Base-by-base conservation (phyloP, 2,888 invertebrate genomes). In the Eupithecia centaureata region DNA sequence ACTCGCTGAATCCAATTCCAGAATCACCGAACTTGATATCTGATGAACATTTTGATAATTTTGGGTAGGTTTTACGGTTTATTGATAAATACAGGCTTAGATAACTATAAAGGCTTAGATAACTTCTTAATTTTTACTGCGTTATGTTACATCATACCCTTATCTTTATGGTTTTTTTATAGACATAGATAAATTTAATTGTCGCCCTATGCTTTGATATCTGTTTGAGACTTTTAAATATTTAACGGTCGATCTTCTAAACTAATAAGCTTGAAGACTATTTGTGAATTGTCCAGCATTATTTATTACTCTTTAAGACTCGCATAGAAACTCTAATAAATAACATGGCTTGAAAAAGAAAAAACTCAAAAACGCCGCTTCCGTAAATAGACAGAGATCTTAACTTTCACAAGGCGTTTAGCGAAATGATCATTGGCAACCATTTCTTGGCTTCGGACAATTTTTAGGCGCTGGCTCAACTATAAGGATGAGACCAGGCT, bases 361-460 rank as follows among this genome's bases (percentile, higher is more conserved):
- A 35, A 27, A 54, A 5, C 52, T 67, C 32, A 61, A 66, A 78
- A 79, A 78, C 76, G 71, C 73, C 73, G 79, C 79, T 84, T 82
- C 80, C 79, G 81, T 79, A 79, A 80, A 79, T 76, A 76, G 77
- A 79, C 76, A 76, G 77, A 76, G 66, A 70, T 71, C 75, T 78
- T 79, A 79, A 79, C 74, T 61, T 63, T 73, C 74, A 74, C 71
- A 62, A 77, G 80, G 75, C 74, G 76, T 79, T 82, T 77, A 73
- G 79, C 86, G 78, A 86, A 86, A 86, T 88, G 85, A 87, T 88
- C 85, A 86, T 77, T 38, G 51, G 85, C 88, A 89, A 57, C 57
- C 57, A 57, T 32, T 83, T 86, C 83, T 84, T 86, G 84, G 85
- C 89, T 90, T 84, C 87, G 84, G 87, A 85, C 85, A 86, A 89